phyloP scores from a whole-genome alignment of 2,888 invertebrate genomes.

The Uloborus plumipes region DNA sequence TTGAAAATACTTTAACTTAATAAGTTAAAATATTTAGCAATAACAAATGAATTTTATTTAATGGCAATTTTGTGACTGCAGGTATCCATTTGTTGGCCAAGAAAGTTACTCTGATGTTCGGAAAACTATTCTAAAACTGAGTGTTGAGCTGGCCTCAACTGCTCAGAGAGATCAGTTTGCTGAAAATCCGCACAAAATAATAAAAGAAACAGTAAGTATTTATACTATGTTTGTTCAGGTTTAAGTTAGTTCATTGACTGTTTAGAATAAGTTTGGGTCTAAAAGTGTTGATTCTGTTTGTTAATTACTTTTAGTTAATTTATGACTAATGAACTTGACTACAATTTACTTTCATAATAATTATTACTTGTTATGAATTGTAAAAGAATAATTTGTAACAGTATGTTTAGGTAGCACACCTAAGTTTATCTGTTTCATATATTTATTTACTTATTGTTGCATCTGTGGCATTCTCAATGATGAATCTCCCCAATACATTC shows the following conservation, averaged over 20 bases:
- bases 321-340: background rate
- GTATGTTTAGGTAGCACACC: too few species aligned
- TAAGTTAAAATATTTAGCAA: too few species aligned
- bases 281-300: background rate
- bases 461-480: too few species aligned
- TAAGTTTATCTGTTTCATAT: too few species aligned
- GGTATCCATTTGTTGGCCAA: constrained; percentile 75
- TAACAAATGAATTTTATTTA: background rate
- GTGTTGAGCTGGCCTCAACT: constrained; percentile 88
- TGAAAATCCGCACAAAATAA: constrained; percentile 84
- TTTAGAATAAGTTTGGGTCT: background rate
- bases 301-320: background rate
- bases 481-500: too few species aligned
- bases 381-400: too few species aligned
- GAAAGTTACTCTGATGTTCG: constrained; percentile 80
- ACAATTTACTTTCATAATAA: background rate
- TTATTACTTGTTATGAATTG: background rate
- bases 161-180: constrained; percentile 91
- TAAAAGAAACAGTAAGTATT: constrained; percentile 69
- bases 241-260: too few species aligned
- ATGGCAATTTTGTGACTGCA: constrained; percentile 68
- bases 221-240: background rate
- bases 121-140: constrained; percentile 81
- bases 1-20: too few species aligned
- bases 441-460: too few species aligned